phyloP scores from a whole-genome alignment of 2,888 invertebrate genomes.

The Leuctra nigra region DNA sequence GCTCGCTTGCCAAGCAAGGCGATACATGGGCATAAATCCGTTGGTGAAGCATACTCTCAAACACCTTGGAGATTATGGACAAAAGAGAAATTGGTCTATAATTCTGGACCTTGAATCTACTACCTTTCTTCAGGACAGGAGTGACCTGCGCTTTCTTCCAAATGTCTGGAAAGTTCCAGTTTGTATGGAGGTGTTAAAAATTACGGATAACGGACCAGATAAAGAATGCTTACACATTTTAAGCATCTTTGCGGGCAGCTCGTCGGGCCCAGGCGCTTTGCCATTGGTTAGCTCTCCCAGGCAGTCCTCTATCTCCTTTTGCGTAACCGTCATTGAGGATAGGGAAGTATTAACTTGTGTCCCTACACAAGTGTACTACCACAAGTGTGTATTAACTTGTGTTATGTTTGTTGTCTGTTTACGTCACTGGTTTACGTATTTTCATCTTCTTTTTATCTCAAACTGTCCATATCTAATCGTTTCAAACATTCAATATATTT shows the following conservation, averaged over 20 bases:
- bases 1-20: background rate
- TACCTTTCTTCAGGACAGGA: conserved; percentile 4
- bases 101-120: background rate
- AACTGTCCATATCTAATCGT: no score
- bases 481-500: no score
- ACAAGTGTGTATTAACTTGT: no score
- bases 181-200: background rate
- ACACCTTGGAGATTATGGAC: conserved; percentile 4
- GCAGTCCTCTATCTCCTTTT: background rate
- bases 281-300: background rate
- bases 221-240: background rate
- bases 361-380: no score
- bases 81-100: conserved; percentile 1
- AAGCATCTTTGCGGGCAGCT: background rate
- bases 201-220: background rate
- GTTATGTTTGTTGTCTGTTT: no score
- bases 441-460: no score
- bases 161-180: background rate
- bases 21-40: background rate
- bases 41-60: background rate
- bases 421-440: no score
- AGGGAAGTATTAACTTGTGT: background rate
- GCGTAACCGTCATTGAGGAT: background rate
- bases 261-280: conserved; percentile 3
- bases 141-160: conserved; percentile 1